Conservation (phyloP, 2,797 vertebrate species). For the Merluccius polli region DNA sequence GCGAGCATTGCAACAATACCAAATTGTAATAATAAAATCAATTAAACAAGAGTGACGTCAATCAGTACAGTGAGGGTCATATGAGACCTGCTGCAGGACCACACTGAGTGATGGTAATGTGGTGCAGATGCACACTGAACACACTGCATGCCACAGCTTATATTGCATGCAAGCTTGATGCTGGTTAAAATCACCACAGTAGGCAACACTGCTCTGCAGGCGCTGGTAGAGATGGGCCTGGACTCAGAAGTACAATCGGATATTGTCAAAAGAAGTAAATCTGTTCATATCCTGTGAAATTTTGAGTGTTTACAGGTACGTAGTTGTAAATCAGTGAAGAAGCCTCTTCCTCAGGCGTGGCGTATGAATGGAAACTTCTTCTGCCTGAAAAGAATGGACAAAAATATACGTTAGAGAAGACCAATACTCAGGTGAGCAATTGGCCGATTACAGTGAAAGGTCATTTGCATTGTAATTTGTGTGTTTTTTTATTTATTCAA, state of each 20-base stretch:
- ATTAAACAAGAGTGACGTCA: background rate
- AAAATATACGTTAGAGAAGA: background rate
- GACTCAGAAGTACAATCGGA: background rate
- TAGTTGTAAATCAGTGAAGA: constrained; percentile 73
- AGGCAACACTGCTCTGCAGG: background rate
- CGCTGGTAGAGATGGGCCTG: background rate
- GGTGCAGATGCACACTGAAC: background rate
- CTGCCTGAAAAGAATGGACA: constrained; percentile 64
- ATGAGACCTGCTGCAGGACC: too few species aligned
- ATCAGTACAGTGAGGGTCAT: too few species aligned
- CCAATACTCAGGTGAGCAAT: background rate
- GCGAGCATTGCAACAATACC: background rate
- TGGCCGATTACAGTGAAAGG: background rate
- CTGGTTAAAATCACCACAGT: background rate
- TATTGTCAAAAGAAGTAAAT: constrained; percentile 75
- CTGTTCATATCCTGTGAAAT: constrained; percentile 73
- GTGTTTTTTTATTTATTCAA: background rate
- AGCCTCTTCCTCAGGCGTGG: constrained; percentile 60
- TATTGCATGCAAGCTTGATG: background rate
- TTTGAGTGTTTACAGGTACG: constrained; percentile 62
- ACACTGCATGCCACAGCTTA: background rate
- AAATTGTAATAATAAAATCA: background rate
- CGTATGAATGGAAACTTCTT: constrained; percentile 73
- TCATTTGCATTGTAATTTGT: background rate
- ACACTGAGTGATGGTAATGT: background rate